Conservation (phyloP, 2,888 invertebrate genomes). For the Cheiracanthium punctorium region DNA sequence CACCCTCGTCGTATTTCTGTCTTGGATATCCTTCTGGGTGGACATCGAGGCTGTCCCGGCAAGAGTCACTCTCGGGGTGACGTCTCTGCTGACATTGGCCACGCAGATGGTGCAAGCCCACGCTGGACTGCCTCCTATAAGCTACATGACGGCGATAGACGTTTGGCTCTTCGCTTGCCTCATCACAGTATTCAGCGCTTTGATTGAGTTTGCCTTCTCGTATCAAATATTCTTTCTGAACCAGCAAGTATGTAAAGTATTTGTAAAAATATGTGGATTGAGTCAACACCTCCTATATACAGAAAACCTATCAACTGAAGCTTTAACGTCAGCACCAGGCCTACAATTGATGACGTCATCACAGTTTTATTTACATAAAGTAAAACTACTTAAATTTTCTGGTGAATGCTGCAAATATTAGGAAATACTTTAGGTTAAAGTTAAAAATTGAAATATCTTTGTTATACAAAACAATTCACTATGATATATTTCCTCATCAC, state of each 20-base stretch:
- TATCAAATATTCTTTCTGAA: background rate
- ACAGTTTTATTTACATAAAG: too few relatives aligned
- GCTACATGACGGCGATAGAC: constrained; percentile 59
- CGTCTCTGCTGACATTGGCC: constrained; percentile 40
- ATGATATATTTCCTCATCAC: too few relatives aligned
- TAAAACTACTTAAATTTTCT: too few relatives aligned
- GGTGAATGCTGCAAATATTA: too few relatives aligned
- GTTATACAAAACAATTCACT: too few relatives aligned
- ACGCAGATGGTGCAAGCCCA: constrained; percentile 46
- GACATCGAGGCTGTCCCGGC: constrained; percentile 49
- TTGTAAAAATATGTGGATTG: too few relatives aligned
- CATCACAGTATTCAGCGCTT: constrained; percentile 44
- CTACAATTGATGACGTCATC: too few relatives aligned
- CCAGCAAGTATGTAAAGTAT: constrained; percentile 14
- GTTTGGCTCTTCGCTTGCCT: constrained; percentile 67
- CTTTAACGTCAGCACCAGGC: too few relatives aligned
- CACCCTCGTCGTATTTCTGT: constrained; percentile 39
- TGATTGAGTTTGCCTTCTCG: constrained; percentile 53
- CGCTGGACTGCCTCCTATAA: constrained; percentile 25
- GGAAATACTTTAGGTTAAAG: too few relatives aligned
- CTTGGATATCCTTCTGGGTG: constrained; percentile 54
- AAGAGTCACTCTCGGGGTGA: constrained; percentile 46
- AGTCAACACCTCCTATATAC: too few relatives aligned
- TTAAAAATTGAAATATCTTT: too few relatives aligned
- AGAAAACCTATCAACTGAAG: too few relatives aligned